These are phyloP conservation scores for Falco rusticolus DNA, from an alignment of 2,797 vertebrate species.

Conservation along the genomic window DNA sequence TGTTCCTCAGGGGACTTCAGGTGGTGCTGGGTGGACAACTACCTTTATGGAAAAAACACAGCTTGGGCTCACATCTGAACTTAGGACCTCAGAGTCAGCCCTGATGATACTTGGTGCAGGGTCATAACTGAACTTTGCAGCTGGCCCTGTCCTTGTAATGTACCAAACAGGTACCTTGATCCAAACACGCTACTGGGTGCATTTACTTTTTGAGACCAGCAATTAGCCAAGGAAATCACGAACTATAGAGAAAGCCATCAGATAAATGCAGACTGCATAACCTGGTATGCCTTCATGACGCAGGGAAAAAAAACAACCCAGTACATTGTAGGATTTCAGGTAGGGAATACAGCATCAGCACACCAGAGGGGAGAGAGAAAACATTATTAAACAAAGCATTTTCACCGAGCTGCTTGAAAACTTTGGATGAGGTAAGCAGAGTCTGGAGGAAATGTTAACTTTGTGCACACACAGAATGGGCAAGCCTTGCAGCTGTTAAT, in stretches of 20 bases:
- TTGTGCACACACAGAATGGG: not conserved
- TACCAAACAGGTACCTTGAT: not conserved
- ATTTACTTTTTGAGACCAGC: not conserved
- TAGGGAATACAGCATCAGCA: not conserved
- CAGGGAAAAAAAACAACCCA: too few relatives aligned
- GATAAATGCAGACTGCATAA: not conserved
- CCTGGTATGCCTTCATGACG: not conserved
- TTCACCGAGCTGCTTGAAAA: constrained; percentile 36
- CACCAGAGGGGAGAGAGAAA: not conserved
- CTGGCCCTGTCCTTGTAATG: not conserved
- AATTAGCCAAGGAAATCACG: not conserved
- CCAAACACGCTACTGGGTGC: not conserved
- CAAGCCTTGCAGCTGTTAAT: constrained; percentile 51
- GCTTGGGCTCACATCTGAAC: not conserved
- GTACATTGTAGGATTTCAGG: not conserved
- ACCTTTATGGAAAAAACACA: not conserved
- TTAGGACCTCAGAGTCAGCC: not conserved
- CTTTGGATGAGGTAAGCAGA: constrained; percentile 21
- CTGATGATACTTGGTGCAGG: not conserved
- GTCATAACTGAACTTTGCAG: not conserved
- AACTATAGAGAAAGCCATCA: not conserved
- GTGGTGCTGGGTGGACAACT: not conserved
- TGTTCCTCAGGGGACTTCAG: not conserved
- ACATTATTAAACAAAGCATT: not conserved
- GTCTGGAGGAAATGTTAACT: constrained; percentile 37